Base-by-base conservation (phyloP, 2,888 invertebrate genomes). In the Hirudinaria manillensis region DNA sequence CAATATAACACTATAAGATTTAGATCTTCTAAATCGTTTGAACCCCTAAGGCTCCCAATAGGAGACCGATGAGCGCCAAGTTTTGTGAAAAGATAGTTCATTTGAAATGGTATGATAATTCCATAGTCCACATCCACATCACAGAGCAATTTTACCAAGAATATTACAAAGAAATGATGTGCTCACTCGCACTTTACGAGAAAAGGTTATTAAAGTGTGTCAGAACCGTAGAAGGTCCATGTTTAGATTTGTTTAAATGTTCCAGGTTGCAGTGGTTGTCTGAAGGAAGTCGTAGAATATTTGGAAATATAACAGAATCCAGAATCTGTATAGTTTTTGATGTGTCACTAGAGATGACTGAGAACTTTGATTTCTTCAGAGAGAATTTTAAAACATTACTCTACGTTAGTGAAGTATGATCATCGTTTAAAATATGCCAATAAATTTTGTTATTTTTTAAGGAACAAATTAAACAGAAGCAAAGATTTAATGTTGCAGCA, bases 391-490 rank as follows among this genome's bases (percentile, higher is more conserved):
- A 27, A 70, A 68, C n/a, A 21, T 29, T 61, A 61, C 61, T 61
- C 19, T 29, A 61, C 13, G 61, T 61, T 61, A 61, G 61, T 61
- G 13, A 29, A 24, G 21, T 2, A 1, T 6, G 24, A 61, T 61
- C 7, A 1, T 10, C 3, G 27, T 13, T 19, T 29, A 61, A 6
- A 13, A 67, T 68, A 36, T 70, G 65, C 27, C 72, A 38, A 70
- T 24, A 72, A 34, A 29, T 66, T 32, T 72, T 29, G 2, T 67
- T 66, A 19, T 61, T 67, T 68, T 67, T 32, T 24, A 78, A 85
- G 84, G 86, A 86, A 76, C 86, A 86, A 81, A 78, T 86, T 29
- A 80, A 83, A 38, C 83, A 84, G 80, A 86, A 86, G 78, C 82
- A 82, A 80, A 83, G 82, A 79, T 81, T 86, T 78, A 86, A 86